Percentiles rank a stretch among this genome's conserved stretches.
Evolutionary conservation across 2,113 vertebrate genomes (phyloP).

Genomic region (Puntigrus tetrazona): DNA sequence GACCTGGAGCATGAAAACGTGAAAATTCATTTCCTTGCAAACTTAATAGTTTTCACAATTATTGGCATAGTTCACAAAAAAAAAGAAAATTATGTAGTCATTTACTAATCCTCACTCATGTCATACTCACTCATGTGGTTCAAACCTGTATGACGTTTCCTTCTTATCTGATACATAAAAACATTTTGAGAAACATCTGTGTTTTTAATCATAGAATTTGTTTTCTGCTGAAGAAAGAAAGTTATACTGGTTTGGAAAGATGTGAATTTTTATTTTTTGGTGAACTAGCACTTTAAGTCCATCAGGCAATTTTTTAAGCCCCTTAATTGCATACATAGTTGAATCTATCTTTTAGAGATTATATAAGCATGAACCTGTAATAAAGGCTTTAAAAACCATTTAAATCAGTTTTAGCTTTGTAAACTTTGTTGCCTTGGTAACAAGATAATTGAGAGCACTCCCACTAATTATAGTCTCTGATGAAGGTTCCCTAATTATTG

Average conservation of each 20-base stretch:
- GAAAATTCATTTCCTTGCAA: neutral
- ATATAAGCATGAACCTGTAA: constrained; percentile 3
- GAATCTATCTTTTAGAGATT: neutral
- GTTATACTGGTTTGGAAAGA: neutral
- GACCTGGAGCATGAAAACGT: neutral
- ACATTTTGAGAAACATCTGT: neutral
- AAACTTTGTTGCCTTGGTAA: constrained; percentile 14
- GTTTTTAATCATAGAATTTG: neutral
- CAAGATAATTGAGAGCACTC: constrained; percentile 15
- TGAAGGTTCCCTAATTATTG: constrained; percentile 4
- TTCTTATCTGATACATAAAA: neutral
- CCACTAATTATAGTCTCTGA: constrained; percentile 18
- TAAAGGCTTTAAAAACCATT: neutral
- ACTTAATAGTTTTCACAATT: neutral
- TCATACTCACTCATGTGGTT: neutral
- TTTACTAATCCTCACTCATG: neutral
- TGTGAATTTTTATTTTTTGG: neutral
- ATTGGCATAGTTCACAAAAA: neutral
- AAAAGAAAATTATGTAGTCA: neutral
- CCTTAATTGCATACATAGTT: neutral
- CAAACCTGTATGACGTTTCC: neutral
- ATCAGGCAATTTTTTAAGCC: neutral
- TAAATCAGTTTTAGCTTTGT: neutral
- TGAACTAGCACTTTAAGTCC: neutral
- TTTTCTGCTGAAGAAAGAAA: neutral